Conservation (phyloP, 2,113 vertebrate species). For the Spea multiplicata region DNA sequence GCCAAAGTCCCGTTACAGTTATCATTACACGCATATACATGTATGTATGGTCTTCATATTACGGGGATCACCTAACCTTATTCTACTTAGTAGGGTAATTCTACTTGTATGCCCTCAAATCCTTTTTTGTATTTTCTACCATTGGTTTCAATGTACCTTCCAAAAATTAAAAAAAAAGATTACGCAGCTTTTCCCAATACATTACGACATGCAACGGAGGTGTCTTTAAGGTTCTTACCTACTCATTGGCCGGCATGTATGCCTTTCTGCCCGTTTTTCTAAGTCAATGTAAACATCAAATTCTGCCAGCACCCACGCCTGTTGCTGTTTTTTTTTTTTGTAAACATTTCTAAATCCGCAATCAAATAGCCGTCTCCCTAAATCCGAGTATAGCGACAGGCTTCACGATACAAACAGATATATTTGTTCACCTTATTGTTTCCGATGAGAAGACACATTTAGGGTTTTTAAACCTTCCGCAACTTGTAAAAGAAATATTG, state of each 20-base stretch:
- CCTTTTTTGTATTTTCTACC: background rate
- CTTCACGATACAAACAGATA: background rate
- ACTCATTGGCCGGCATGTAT: background rate
- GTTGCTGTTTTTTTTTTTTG: background rate
- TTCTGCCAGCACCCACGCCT: background rate
- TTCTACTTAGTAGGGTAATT: background rate
- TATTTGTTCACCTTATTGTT: background rate
- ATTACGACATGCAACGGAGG: background rate
- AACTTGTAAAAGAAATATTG: background rate
- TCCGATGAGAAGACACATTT: too few species aligned
- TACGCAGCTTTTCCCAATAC: background rate
- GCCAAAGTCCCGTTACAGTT: constrained; percentile 11
- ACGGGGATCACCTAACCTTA: background rate
- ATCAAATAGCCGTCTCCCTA: background rate
- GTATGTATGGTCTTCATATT: too few species aligned
- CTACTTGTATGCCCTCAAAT: background rate
- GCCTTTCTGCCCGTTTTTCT: background rate
- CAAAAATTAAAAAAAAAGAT: background rate
- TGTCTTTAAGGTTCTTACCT: too few species aligned
- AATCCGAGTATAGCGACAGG: background rate
- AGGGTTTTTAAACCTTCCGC: background rate
- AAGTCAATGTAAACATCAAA: background rate
- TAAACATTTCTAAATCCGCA: background rate
- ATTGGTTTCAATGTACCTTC: background rate
- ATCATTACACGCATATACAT: too few species aligned